Conservation (phyloP, 1,140 invertebrate species). For the Pygmarrhopalites habei region DNA sequence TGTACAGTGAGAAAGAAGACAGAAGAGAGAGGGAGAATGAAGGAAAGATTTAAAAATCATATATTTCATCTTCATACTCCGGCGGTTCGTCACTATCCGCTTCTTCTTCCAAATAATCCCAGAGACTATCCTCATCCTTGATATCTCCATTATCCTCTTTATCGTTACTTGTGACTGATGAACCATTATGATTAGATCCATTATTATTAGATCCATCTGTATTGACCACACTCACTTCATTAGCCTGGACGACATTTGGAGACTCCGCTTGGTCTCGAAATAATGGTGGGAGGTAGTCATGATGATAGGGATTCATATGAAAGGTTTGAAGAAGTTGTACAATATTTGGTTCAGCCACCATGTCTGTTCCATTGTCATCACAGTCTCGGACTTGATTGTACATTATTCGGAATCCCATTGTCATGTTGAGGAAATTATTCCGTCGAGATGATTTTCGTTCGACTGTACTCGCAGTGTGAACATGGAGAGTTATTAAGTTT, state of each 20-base stretch:
- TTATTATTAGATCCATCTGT: no score
- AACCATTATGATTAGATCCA: no score
- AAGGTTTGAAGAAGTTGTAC: constrained; percentile 1
- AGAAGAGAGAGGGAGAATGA: no score
- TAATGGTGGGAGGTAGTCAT: constrained; percentile 3
- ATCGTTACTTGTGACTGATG: background rate
- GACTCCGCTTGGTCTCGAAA: constrained; percentile 12
- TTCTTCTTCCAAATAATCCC: constrained; percentile 31
- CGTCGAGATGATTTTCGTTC: constrained; percentile 3
- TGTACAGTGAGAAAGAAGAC: no score
- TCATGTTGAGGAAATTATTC: constrained; percentile 19
- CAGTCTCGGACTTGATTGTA: constrained; percentile 29
- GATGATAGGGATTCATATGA: background rate
- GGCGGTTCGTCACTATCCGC: constrained; percentile 1
- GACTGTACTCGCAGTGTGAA: constrained; percentile 18
- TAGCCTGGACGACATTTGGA: no score
- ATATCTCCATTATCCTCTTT: background rate
- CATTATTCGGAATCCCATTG: constrained; percentile 24
- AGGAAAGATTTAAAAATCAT: constrained; percentile 30
- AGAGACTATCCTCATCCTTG: constrained; percentile 21
- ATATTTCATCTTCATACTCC: constrained; percentile 24
- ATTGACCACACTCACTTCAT: no score
- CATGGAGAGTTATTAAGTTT: constrained; percentile 28
- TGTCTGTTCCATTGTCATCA: constrained; percentile 22
- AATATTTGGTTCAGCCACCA: constrained; percentile 18